Evolutionary conservation across 2,888 invertebrate species (phyloP), one percentile per base, ranked within the genome.

Genomic region (Lacanobia wlatinum): DNA sequence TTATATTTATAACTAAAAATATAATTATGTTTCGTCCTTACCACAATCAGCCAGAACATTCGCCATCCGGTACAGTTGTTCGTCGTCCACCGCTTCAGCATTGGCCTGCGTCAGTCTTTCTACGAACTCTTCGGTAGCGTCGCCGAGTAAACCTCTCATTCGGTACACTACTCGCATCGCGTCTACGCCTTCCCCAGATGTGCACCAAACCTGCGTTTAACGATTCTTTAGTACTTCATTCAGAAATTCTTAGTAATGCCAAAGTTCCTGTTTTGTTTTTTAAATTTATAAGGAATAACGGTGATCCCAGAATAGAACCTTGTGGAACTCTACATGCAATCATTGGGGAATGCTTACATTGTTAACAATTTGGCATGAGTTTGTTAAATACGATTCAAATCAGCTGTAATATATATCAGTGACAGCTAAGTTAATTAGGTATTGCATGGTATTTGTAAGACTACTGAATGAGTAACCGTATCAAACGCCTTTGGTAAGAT

Each of bases 121-220:
- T 16, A 99, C 98, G 93, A 99, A 99, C 94, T 99, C 99, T 92
- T 99, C 99, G 0, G 99, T 99, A 0, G 99, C 99, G 94, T 99
- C 99, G 2, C 99, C 99, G 12, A 99, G 97, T 70, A 99, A 95
- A 0, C 99, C 99, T 73, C 99, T 97, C 99, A 99, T 99, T 61
- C 99, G 97, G 94, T 99, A 99, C 48, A 99, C 98, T 12, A 99
- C 98, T 16, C 99, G 97, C 99, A 99, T 99, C 0, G 99, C 98
- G 91, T 99, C 99, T 58, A 98, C 98, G 88, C 99, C 98, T 50
- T 98, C 98, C 28, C 98, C 98, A 86, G 98, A 98, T 6, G 98
- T 97, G 46, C 98, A 97, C 99, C 99, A 99, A 58, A 98, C 98
- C 97, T 97, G 16, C 1, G 34, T 48, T 48, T 2, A 8, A 34